Conservation (phyloP, 1,140 invertebrate species). For the Calephelis nemesis region DNA sequence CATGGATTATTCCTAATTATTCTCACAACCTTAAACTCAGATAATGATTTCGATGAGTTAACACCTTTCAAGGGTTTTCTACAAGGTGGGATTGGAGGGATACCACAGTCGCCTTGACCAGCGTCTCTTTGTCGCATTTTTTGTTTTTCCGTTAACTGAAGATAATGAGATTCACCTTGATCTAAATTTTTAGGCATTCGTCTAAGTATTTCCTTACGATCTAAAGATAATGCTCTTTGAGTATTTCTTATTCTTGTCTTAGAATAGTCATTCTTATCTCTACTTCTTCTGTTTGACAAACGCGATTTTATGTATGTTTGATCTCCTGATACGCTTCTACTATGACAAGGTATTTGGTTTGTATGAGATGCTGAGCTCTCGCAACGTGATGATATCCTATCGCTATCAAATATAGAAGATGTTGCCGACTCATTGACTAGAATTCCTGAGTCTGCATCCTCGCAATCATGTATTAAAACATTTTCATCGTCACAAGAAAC, state of each 20-base stretch:
- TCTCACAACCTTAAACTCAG: conserved; percentile 82
- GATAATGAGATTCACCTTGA: conserved; percentile 62
- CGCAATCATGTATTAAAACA: conserved; percentile 77
- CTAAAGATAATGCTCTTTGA: conserved; percentile 76
- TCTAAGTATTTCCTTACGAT: conserved; percentile 77
- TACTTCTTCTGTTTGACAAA: conserved; percentile 61
- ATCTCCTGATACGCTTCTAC: conserved; percentile 72
- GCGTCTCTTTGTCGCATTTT: conserved; percentile 68
- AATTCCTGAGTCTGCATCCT: conserved; percentile 88
- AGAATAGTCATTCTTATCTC: conserved; percentile 55
- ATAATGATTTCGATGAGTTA: conserved; percentile 68
- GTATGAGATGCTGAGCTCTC: conserved; percentile 79
- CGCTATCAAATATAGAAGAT: conserved; percentile 83
- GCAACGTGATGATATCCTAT: conserved; percentile 79
- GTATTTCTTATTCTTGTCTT: conserved; percentile 60
- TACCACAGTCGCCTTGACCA: conserved; percentile 63
- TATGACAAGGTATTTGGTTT: conserved; percentile 63
- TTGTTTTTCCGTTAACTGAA: conserved; percentile 72
- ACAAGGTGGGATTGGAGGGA: conserved; percentile 72
- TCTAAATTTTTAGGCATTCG: conserved; percentile 71
- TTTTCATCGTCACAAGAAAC: conserved; percentile 82
- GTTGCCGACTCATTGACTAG: conserved; percentile 86
- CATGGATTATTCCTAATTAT: conserved; percentile 83
- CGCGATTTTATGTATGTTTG: conserved; percentile 64
- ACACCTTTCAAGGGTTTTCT: conserved; percentile 65